A percentile compares a stretch with the other conserved stretches of the same genome.
Conservation (phyloP, 2,888 invertebrate genomes). For the Eilema depressum region DNA sequence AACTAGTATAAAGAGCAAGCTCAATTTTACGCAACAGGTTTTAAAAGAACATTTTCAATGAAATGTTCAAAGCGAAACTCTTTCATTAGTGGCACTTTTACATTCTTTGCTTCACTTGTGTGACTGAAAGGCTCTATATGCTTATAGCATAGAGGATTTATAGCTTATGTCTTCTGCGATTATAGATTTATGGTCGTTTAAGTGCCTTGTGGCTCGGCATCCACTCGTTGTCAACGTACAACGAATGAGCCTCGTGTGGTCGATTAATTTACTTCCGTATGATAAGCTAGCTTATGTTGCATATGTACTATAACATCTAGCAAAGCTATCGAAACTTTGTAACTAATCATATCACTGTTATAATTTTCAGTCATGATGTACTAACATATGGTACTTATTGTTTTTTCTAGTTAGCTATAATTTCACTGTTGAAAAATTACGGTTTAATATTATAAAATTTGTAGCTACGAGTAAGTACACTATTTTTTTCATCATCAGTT, state of each 20-base stretch:
- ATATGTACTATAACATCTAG: neutral
- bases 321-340: too few relatives aligned
- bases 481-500: too few relatives aligned
- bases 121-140: neutral
- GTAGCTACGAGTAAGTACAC: too few relatives aligned
- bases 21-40: neutral
- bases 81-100: conserved; percentile 36
- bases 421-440: too few relatives aligned
- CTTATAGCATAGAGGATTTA: neutral
- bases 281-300: neutral
- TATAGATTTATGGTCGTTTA: neutral
- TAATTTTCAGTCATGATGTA: too few relatives aligned
- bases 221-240: neutral
- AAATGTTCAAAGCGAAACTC: conserved; percentile 30
- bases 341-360: too few relatives aligned
- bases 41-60: conserved; percentile 23
- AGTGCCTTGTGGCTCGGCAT: neutral
- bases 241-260: neutral
- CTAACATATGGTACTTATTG: too few relatives aligned
- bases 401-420: too few relatives aligned
- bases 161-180: neutral
- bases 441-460: too few relatives aligned
- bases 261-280: neutral
- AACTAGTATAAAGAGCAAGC: neutral
- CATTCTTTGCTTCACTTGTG: conserved; percentile 23